These are phyloP conservation scores for Channa argus DNA, from an alignment of 2,113 vertebrate species.

Conservation along the genomic window DNA sequence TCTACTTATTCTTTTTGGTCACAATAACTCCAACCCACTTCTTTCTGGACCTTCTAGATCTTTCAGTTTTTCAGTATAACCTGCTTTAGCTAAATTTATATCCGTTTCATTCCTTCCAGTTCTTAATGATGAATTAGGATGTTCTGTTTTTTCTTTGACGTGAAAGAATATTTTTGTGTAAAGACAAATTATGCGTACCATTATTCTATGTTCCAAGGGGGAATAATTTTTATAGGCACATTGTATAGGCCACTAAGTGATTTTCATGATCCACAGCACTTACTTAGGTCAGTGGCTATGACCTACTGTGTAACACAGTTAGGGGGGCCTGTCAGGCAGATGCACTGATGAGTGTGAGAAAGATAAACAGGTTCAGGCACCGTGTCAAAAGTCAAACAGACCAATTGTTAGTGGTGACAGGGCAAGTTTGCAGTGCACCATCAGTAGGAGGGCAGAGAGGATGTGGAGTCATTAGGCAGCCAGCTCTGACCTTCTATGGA, in stretches of 20 bases:
- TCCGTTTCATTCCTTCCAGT: too few species aligned
- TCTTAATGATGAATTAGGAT: too few species aligned
- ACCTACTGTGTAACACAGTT: constrained; percentile 16
- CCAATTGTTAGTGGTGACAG: constrained; percentile 54
- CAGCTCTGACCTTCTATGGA: constrained; percentile 43
- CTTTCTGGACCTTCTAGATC: too few species aligned
- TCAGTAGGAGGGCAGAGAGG: constrained; percentile 70
- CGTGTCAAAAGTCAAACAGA: constrained; percentile 49
- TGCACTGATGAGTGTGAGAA: constrained; percentile 13
- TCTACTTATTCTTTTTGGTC: too few species aligned
- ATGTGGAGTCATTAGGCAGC: constrained; percentile 66
- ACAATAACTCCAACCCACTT: too few species aligned
- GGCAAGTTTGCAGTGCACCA: constrained; percentile 24
- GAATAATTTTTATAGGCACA: too few species aligned
- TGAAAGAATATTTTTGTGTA: too few species aligned
- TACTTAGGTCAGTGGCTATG: neutral
- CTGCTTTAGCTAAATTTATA: too few species aligned
- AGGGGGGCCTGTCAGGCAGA: neutral
- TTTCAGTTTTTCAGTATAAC: too few species aligned
- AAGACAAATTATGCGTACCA: too few species aligned
- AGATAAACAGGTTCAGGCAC: constrained; percentile 28
- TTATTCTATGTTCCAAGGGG: too few species aligned
- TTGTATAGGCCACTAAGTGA: neutral
- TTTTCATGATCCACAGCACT: neutral
- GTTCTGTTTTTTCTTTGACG: too few species aligned